These are phyloP conservation scores for Brachionichthys hirsutus DNA, from an alignment of 2,113 vertebrate genomes.

Conservation along the genomic window DNA sequence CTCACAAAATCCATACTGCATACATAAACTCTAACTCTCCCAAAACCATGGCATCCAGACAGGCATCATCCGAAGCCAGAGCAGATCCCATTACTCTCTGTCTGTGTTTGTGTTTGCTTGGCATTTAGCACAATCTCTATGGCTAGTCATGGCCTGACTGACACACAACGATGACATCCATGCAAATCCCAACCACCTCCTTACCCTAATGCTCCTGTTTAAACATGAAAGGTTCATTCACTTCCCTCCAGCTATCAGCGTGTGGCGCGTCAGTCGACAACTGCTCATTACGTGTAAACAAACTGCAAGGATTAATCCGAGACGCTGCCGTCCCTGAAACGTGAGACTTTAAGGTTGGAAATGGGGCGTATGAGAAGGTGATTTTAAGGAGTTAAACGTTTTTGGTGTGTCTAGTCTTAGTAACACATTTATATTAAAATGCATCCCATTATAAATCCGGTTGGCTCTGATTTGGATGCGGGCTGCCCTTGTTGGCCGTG, in stretches of 20 bases:
- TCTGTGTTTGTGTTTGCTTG: slow-evolving; percentile 64
- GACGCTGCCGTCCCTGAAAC: slow-evolving; percentile 18
- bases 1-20: slow-evolving; percentile 12
- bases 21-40: slow-evolving; percentile 12
- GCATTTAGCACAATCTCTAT: slow-evolving; percentile 51
- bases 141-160: slow-evolving; percentile 42
- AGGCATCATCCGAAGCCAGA: slow-evolving; percentile 23
- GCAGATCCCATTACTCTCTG: slow-evolving; percentile 42
- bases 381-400: slow-evolving; percentile 41
- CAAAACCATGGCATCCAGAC: slow-evolving; percentile 23
- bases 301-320: slow-evolving; percentile 66
- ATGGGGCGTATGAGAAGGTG: slow-evolving; percentile 48
- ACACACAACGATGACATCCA: slow-evolving; percentile 32
- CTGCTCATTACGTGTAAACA: slow-evolving; percentile 56
- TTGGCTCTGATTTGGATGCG: slow-evolving; percentile 37
- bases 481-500: slow-evolving; percentile 3
- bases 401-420: neutral
- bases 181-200: slow-evolving; percentile 57
- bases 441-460: slow-evolving; percentile 54
- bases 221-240: slow-evolving; percentile 40
- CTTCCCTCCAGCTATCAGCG: slow-evolving; percentile 38
- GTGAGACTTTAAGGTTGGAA: slow-evolving; percentile 15
- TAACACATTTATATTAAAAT: slow-evolving; percentile 8
- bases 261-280: slow-evolving; percentile 16
- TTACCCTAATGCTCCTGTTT: slow-evolving; percentile 60